Conservation (phyloP, 2,113 vertebrate species). For the Silurus meridionalis region DNA sequence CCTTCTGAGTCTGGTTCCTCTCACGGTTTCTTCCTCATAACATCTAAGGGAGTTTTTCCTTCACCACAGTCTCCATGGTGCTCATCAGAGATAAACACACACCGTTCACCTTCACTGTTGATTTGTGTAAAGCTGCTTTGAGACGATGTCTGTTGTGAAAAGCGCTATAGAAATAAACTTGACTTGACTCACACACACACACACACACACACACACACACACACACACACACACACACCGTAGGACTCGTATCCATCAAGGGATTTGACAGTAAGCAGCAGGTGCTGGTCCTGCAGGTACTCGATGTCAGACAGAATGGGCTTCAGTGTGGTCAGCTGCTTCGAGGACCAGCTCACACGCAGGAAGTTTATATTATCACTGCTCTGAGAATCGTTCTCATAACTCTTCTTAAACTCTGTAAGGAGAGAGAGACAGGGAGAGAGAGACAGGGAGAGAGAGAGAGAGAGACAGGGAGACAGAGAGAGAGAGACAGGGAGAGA, state of each 20-base stretch:
- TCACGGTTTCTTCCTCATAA: no score
- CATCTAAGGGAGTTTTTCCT: no score
- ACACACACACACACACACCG: conserved; percentile 65
- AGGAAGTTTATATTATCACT: conserved; percentile 97
- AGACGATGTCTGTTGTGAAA: no score
- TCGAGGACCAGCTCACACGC: conserved; percentile 92
- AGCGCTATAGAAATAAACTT: no score
- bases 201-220: conserved; percentile 76
- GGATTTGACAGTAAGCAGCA: conserved; percentile 93
- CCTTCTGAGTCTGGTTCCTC: no score
- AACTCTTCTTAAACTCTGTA: conserved; percentile 94
- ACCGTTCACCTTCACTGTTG: no score
- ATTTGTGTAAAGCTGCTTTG: no score
- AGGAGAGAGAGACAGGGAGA: neutral
- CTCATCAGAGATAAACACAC: no score
- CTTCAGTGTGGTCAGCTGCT: conserved; percentile 92
- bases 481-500: no score
- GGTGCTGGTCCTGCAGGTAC: conserved; percentile 96
- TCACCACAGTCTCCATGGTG: no score
- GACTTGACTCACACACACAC: conserved; percentile 65
- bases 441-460: neutral
- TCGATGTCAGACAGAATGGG: conserved; percentile 96
- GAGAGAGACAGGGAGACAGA: neutral
- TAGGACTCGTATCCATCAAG: conserved; percentile 94
- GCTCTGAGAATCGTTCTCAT: conserved; percentile 93